Conservation (phyloP, 92 coral and sea anemone genomes). For the Heteractis magnifica region DNA sequence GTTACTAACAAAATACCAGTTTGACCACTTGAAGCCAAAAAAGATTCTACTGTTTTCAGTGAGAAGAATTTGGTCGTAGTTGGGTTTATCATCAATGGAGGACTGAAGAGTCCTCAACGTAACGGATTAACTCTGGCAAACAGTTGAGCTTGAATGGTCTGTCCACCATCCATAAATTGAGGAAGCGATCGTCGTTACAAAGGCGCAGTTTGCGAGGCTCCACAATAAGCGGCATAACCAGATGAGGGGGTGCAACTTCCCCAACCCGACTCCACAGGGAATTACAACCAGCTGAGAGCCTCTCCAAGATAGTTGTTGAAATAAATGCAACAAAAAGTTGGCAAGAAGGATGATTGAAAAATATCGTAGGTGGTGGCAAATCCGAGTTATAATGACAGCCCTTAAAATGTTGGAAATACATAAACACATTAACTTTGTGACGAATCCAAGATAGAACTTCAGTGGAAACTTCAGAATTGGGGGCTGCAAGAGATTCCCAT, state of each 20-base stretch:
- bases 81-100: conserved; percentile 49
- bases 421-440: conserved; percentile 3
- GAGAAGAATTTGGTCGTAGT: conserved; percentile 49
- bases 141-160: conserved; percentile 31
- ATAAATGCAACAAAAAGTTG: background rate
- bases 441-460: conserved; percentile 26
- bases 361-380: background rate
- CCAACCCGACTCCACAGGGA: background rate
- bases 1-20: conserved; percentile 44
- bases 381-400: conserved; percentile 12
- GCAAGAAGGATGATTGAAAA: background rate
- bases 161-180: conserved; percentile 30
- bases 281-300: background rate
- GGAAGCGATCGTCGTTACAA: conserved; percentile 36
- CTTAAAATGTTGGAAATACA: conserved; percentile 21
- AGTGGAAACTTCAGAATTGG: background rate
- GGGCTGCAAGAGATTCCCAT: conserved; percentile 6
- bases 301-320: background rate
- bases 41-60: conserved; percentile 37
- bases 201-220: conserved; percentile 23
- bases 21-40: conserved; percentile 52
- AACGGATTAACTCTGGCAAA: conserved; percentile 36
- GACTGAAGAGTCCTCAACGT: conserved; percentile 45
- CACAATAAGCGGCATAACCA: conserved; percentile 4
- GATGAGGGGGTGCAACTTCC: background rate